Evolutionary conservation across 2,113 vertebrate genomes (phyloP), one percentile per base, ranked within the genome.

Genomic region (Cygnus buccinator): DNA sequence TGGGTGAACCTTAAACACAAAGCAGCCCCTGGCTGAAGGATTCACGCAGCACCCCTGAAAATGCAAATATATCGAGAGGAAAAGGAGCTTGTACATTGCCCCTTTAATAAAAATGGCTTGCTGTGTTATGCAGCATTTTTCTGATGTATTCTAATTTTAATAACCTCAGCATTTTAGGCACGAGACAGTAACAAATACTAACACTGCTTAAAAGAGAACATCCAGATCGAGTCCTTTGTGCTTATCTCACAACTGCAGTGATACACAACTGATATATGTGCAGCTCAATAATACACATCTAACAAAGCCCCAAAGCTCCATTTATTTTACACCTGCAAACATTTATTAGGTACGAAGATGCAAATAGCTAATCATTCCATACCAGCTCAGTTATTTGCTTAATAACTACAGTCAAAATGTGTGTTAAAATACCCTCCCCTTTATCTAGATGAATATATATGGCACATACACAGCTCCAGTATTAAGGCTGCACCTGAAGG

Each of bases 391-490:
- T 19, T 59, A n/a, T 73, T 43, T 10, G 14, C 65, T 59, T 5
- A 6, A 17, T 33, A 39, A 50, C 48, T 77, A 11, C 12, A 65
- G 6, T 14, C 50, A 72, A 22, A 57, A 35, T 0, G 31, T 35
- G 8, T 4, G 4, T 44, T 46, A 52, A 21, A 16, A 46, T 12
- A 39, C 10, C 23, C 28, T 52, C 11, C 26, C 33, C 37, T 58
- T 48, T 63, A 18, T 18, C 5, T 19, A 57, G 16, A 11, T 39
- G n/a, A 10, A 14, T 16, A 35, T 25, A 19, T 6, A 41, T 0
- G 7, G 35, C 23, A 6, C 10, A 14, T 2, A 3, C 4, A 41
- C 6, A 61, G 15, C 13, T 48, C 21, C n/a, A 43, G 11, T 3
- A 79, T 15, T 23, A 58, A 72, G 28, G 21, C n/a, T 66, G 9